A percentile compares a stretch with the other conserved stretches of the same genome.
Evolutionary conservation across 2,888 invertebrate genomes (phyloP).

Genomic region (Dendrolimus pini): DNA sequence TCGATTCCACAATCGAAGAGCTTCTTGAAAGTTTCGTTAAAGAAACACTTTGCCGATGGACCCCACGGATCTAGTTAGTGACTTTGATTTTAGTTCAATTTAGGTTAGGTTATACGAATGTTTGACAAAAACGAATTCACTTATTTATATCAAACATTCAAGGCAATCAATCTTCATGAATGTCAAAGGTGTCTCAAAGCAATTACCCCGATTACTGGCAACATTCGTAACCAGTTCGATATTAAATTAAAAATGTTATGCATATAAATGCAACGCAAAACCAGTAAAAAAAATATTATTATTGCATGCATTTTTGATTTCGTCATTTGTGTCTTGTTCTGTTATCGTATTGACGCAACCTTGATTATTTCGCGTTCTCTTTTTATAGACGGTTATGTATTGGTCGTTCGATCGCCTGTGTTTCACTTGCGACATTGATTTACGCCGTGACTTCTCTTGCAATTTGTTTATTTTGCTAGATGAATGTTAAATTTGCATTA

Average conservation of each 20-base stretch:
- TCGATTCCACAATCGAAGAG: no score
- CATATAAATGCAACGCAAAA: not conserved
- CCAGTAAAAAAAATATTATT: not conserved
- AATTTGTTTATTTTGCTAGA: not conserved
- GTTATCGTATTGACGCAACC: constrained; percentile 2
- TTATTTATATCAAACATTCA: no score
- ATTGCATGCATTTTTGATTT: constrained; percentile 1
- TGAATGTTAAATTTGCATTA: no score
- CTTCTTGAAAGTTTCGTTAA: no score
- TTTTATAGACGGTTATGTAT: not conserved
- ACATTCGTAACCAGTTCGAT: not conserved
- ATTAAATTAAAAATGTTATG: not conserved
- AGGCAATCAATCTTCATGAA: not conserved
- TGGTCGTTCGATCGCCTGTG: not conserved
- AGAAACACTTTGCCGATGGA: no score
- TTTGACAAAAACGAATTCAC: no score
- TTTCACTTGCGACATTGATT: not conserved
- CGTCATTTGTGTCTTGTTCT: constrained; percentile 2
- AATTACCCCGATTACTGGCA: not conserved
- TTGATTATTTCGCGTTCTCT: constrained; percentile 1
- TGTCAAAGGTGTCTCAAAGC: constrained; percentile 5
- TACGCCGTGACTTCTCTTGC: not conserved
- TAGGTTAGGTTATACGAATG: no score
- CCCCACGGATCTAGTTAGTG: no score
- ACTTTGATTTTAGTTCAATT: no score